phyloP scores from a whole-genome alignment of 2,888 invertebrate genomes.

The Rotaria magnacalcarata region DNA sequence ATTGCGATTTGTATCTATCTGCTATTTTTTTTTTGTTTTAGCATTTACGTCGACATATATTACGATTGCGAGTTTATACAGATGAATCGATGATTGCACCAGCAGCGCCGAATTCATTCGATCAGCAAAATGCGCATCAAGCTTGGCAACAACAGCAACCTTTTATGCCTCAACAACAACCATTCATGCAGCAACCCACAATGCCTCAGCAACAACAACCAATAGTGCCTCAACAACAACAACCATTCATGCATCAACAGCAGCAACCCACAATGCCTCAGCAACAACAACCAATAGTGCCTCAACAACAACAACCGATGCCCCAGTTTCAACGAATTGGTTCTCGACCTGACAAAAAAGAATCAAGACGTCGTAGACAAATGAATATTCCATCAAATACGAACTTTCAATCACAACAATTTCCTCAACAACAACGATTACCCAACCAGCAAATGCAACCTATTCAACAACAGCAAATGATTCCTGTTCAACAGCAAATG shows the following conservation, averaged over 20 bases:
- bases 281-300: not conserved
- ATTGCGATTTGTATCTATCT: too few species aligned
- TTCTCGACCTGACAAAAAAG: not conserved
- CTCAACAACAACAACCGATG: not conserved
- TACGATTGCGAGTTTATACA: not conserved
- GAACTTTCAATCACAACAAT: not conserved
- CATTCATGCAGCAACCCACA: not conserved
- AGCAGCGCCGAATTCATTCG: not conserved
- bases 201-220: not conserved
- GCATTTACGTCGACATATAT: conserved; percentile 24
- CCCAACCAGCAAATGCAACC: not conserved
- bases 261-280: not conserved
- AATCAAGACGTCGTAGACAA: not conserved
- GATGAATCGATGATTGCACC: not conserved
- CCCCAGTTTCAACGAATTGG: not conserved
- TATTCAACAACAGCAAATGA: not conserved
- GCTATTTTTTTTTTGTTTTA: not conserved
- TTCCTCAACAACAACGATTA: conserved; percentile 16
- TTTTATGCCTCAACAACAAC: not conserved
- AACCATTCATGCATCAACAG: not conserved
- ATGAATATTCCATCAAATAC: not conserved
- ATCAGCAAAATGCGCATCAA: not conserved
- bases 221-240: not conserved
- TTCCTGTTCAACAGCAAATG: not conserved
- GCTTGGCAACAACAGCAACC: not conserved